A percentile compares a stretch with the other conserved stretches of the same genome.
Evolutionary conservation across 2,888 invertebrate species (phyloP).

Genomic region (Lasioglossum zephyrum): DNA sequence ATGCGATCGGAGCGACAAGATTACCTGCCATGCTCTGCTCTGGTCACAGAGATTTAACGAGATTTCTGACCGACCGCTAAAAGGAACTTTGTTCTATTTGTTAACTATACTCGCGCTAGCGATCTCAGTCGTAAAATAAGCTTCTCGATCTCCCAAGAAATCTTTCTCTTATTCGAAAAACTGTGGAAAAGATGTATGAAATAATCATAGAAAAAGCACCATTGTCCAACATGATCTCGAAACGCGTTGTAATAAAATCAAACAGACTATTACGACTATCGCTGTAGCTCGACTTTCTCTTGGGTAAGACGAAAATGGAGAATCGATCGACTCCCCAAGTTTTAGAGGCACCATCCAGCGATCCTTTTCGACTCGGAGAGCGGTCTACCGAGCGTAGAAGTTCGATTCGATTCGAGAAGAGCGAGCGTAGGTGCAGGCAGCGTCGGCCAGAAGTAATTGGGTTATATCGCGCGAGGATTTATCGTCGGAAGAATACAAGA

Average conservation of each 20-base stretch:
- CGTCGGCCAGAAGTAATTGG: conserved; percentile 51
- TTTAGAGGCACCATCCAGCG: neutral
- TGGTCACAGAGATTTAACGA: neutral
- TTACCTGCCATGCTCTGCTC: neutral
- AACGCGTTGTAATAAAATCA: no score
- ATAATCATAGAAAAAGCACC: no score
- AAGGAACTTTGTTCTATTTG: neutral
- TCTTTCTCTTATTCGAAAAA: neutral
- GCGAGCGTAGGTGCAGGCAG: neutral
- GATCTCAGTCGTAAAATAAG: neutral
- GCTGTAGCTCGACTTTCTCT: neutral
- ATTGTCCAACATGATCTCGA: no score
- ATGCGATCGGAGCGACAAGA: neutral
- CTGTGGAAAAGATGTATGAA: neutral
- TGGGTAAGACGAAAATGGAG: neutral
- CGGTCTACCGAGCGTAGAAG: neutral
- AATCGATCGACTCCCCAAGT: neutral
- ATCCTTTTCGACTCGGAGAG: conserved; percentile 1
- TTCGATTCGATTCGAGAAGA: conserved; percentile 2
- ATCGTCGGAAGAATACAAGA: conserved; percentile 58
- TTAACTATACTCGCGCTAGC: neutral
- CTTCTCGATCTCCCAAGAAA: neutral
- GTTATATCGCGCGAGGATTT: conserved; percentile 61
- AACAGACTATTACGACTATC: neutral
- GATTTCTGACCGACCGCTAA: neutral